phyloP scores from a whole-genome alignment of 2,113 vertebrate species.

The Caloenas nicobarica region DNA sequence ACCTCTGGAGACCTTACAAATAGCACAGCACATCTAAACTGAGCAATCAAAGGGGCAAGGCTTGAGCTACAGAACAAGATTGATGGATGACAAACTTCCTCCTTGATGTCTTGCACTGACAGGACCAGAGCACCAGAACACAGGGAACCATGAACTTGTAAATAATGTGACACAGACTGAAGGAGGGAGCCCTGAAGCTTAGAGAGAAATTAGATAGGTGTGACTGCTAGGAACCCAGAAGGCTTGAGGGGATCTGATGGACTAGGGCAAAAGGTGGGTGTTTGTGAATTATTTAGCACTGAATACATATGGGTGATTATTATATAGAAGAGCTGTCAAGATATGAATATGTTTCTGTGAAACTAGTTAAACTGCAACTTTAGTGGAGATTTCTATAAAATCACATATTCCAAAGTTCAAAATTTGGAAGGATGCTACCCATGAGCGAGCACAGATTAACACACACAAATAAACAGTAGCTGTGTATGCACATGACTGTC shows the following conservation, averaged over 20 bases:
- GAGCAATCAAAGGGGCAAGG: neutral
- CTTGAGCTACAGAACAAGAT: neutral
- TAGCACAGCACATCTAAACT: neutral
- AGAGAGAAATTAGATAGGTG: neutral
- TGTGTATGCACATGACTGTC: neutral
- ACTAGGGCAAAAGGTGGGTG: neutral
- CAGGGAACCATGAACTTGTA: neutral
- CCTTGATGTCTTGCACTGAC: neutral
- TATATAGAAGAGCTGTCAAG: neutral
- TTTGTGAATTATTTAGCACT: neutral
- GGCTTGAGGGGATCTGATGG: neutral
- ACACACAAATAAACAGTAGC: neutral
- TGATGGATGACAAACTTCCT: neutral
- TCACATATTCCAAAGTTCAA: neutral
- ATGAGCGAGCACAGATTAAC: neutral
- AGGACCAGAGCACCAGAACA: neutral
- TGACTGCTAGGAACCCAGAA: neutral
- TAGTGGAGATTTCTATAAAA: neutral
- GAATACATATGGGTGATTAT: neutral
- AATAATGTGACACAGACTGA: neutral
- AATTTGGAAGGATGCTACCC: neutral
- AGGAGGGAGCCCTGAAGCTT: neutral
- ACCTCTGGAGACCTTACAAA: neutral
- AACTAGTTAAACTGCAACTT: neutral
- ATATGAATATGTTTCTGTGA: neutral